phyloP scores from a whole-genome alignment of 2,113 vertebrate species.

The Carassius carassius region DNA sequence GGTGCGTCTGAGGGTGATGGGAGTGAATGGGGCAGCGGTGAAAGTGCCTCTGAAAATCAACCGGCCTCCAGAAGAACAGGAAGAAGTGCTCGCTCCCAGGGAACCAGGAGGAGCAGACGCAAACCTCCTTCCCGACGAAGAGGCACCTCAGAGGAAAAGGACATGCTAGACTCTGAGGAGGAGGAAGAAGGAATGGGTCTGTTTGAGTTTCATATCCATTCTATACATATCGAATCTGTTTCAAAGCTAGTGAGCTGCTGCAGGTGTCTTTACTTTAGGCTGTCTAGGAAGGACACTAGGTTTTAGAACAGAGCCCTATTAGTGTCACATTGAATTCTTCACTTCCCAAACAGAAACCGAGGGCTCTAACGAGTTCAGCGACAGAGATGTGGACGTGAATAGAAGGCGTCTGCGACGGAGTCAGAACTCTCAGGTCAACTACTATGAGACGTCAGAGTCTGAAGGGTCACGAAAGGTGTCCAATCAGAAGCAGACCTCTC shows the following conservation, averaged over 20 bases:
- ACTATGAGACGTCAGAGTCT: conserved; percentile 91
- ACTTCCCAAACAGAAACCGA: conserved; percentile 76
- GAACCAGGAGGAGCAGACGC: conserved; percentile 73
- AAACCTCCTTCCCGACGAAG: conserved; percentile 79
- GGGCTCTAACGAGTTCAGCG: conserved; percentile 84
- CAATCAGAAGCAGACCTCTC: conserved; percentile 68
- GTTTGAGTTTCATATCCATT: conserved; percentile 15
- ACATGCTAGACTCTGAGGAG: conserved; percentile 72
- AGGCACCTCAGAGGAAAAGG: conserved; percentile 69
- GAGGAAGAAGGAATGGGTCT: conserved; percentile 74
- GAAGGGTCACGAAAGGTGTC: conserved; percentile 83
- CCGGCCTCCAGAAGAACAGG: conserved; percentile 37
- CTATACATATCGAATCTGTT: no score
- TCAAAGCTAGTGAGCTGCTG: no score
- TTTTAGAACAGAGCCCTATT: neutral
- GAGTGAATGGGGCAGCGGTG: conserved; percentile 81
- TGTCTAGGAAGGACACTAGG: neutral
- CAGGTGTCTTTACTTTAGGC: neutral
- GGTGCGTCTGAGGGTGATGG: conserved; percentile 82
- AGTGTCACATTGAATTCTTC: neutral
- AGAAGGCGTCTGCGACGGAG: conserved; percentile 89
- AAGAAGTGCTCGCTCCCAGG: conserved; percentile 67
- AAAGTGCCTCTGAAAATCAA: conserved; percentile 74
- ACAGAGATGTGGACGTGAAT: conserved; percentile 82
- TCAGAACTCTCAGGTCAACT: conserved; percentile 92